Percentiles rank a stretch among this genome's conserved stretches.
Evolutionary conservation across 2,113 vertebrate species (phyloP).

Genomic region (Pelmatolapia mariae): DNA sequence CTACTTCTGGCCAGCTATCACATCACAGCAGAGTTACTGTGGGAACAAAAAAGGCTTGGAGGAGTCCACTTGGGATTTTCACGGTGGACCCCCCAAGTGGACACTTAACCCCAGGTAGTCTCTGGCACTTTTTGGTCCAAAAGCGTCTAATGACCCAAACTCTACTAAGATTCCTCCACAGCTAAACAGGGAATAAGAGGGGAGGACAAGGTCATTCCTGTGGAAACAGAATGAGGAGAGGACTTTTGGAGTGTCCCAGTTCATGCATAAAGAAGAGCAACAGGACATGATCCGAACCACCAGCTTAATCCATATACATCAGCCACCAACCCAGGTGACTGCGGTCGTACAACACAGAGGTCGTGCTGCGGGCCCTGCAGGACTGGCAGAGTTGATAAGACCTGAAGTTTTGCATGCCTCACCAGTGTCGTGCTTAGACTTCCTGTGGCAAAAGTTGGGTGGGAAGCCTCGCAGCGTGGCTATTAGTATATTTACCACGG

Average conservation of each 20-base stretch:
- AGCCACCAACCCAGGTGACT: slow-evolving; percentile 45
- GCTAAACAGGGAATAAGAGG: background rate
- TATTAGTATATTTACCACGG: background rate
- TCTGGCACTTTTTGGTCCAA: background rate
- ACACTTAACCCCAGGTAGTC: background rate
- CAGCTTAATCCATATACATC: slow-evolving; percentile 59
- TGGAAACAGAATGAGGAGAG: slow-evolving; percentile 21
- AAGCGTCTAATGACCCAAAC: background rate
- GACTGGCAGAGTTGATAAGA: slow-evolving; percentile 22
- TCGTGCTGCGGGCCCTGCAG: slow-evolving; percentile 4
- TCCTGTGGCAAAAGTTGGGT: background rate
- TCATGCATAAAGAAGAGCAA: slow-evolving; percentile 69
- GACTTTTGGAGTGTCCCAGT: slow-evolving; percentile 39
- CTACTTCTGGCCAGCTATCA: background rate
- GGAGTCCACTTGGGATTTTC: background rate
- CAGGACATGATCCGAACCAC: slow-evolving; percentile 27
- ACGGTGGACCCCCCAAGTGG: background rate
- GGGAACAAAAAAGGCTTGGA: background rate
- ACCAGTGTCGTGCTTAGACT: background rate
- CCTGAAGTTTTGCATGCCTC: background rate
- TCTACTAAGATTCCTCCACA: background rate
- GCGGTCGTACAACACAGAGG: slow-evolving; percentile 34
- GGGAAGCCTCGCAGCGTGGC: background rate
- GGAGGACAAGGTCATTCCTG: slow-evolving; percentile 1
- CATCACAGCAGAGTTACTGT: background rate